A percentile compares a stretch with the other conserved stretches of the same genome.
Evolutionary conservation across 2,113 vertebrate species (phyloP).

Genomic region (Hassar affinis): DNA sequence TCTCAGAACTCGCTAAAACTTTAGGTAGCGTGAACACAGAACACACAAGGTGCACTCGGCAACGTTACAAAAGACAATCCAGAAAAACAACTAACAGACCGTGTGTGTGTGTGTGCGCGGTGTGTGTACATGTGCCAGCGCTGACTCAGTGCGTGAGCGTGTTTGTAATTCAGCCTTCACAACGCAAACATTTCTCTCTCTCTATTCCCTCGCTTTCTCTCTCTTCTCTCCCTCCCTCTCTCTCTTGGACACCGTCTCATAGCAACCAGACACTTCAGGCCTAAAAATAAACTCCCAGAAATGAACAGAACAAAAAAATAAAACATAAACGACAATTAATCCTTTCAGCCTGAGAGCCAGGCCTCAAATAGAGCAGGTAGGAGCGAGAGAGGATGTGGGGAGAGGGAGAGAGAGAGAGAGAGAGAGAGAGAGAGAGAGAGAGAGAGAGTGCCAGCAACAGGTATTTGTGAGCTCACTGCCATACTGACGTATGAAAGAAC

Average conservation of each 20-base stretch:
- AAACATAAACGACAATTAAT: slow-evolving; percentile 78
- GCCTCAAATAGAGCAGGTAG: slow-evolving; percentile 71
- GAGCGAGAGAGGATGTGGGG: slow-evolving; percentile 41
- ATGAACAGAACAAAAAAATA: slow-evolving; percentile 77
- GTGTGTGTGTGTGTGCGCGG: slow-evolving; percentile 14
- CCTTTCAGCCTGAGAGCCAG: slow-evolving; percentile 68
- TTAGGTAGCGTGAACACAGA: neutral
- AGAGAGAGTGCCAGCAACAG: slow-evolving; percentile 71
- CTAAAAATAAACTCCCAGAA: slow-evolving; percentile 79
- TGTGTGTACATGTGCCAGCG: slow-evolving; percentile 65
- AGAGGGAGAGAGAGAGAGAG: neutral
- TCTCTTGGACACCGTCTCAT: slow-evolving; percentile 69
- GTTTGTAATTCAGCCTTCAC: slow-evolving; percentile 79
- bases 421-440: slow-evolving; percentile 26
- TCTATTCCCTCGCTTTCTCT: slow-evolving; percentile 62
- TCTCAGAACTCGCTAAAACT: slow-evolving; percentile 20
- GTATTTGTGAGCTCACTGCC: slow-evolving; percentile 62
- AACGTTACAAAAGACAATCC: slow-evolving; percentile 41
- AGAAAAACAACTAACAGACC: slow-evolving; percentile 50
- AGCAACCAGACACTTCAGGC: slow-evolving; percentile 80
- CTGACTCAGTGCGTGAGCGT: slow-evolving; percentile 77
- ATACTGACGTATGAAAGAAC: neutral
- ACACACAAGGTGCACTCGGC: neutral
- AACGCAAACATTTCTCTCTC: slow-evolving; percentile 73
- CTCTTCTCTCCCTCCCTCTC: slow-evolving; percentile 48